phyloP scores from a whole-genome alignment of 2,113 vertebrate species.

The Colius striatus region DNA sequence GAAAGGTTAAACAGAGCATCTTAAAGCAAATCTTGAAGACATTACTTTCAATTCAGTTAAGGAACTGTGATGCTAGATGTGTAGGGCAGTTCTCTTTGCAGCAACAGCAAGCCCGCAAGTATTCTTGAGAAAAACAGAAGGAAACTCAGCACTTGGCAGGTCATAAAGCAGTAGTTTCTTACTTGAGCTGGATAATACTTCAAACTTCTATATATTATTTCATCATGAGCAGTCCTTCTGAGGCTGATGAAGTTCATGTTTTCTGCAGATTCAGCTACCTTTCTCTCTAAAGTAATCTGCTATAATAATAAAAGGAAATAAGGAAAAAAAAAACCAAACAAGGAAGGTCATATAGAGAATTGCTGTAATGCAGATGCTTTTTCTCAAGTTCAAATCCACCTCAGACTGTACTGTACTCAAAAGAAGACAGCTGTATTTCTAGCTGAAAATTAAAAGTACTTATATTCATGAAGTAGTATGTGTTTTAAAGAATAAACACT shows the following conservation, averaged over 20 bases:
- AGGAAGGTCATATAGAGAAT: neutral
- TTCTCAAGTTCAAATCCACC: neutral
- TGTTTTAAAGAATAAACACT: neutral
- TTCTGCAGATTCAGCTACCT: neutral
- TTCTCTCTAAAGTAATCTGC: conserved; percentile 36
- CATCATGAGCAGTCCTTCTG: neutral
- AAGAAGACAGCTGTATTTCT: neutral
- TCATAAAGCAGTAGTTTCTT: neutral
- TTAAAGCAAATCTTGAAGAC: neutral
- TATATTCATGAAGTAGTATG: neutral
- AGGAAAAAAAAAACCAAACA: neutral
- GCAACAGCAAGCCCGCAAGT: neutral
- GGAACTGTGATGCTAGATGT: neutral
- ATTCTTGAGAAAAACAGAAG: neutral
- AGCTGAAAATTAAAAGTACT: neutral
- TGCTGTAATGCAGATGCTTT: neutral
- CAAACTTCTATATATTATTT: neutral
- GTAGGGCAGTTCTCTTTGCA: neutral
- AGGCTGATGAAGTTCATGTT: neutral
- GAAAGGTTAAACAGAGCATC: neutral
- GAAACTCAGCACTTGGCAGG: neutral
- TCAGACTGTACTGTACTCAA: neutral
- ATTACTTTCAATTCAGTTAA: neutral
- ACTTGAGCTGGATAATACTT: neutral
- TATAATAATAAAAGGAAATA: neutral